These are phyloP conservation scores for Sesamia inferens DNA, from an alignment of 2,888 invertebrate genomes.

Conservation along the genomic window DNA sequence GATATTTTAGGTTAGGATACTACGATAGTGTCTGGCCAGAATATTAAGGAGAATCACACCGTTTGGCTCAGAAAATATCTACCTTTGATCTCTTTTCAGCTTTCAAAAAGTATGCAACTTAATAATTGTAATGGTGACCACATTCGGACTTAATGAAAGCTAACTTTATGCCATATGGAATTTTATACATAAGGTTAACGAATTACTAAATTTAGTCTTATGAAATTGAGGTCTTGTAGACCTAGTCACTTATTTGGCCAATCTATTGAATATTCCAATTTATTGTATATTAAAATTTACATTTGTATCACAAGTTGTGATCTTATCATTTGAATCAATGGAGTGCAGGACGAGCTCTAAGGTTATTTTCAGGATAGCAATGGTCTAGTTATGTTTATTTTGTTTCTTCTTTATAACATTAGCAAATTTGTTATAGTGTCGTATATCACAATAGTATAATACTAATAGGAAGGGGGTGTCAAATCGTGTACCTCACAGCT, in stretches of 20 bases:
- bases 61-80: slow-evolving; percentile 90
- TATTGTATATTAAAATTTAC: slow-evolving; percentile 89
- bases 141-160: slow-evolving; percentile 89
- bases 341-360: slow-evolving; percentile 89
- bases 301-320: slow-evolving; percentile 84
- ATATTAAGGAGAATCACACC: slow-evolving; percentile 90
- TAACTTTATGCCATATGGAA: slow-evolving; percentile 90
- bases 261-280: slow-evolving; percentile 90
- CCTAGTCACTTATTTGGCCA: slow-evolving; percentile 90
- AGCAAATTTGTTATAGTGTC: slow-evolving; percentile 90
- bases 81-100: slow-evolving; percentile 90
- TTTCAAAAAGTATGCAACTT: slow-evolving; percentile 89
- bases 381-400: slow-evolving; percentile 89
- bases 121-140: slow-evolving; percentile 87
- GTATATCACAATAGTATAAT: slow-evolving; percentile 89
- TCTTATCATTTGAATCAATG: slow-evolving; percentile 85
- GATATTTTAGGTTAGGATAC: slow-evolving; percentile 90
- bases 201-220: slow-evolving; percentile 90
- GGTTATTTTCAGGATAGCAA: slow-evolving; percentile 89
- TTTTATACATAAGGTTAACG: slow-evolving; percentile 90
- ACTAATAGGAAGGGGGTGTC: slow-evolving; percentile 89
- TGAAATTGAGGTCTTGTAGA: slow-evolving; percentile 87
- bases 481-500: slow-evolving; percentile 87
- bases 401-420: slow-evolving; percentile 87
- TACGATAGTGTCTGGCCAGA: slow-evolving; percentile 90